Conservation (phyloP, 2,113 vertebrate genomes). For the Sus scrofa region DNA sequence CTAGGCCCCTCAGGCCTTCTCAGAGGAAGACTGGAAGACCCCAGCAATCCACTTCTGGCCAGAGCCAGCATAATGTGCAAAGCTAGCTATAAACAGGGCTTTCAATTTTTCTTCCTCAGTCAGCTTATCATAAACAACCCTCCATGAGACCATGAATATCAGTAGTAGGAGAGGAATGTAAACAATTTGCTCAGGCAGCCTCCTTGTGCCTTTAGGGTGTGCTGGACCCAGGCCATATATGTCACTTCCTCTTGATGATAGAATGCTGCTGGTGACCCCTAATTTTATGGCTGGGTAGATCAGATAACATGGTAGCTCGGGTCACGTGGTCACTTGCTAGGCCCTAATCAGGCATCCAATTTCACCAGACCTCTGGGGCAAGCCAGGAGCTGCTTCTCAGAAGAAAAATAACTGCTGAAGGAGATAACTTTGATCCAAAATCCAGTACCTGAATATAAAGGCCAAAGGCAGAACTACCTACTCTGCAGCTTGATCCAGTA, state of each 20-base stretch:
- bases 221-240: background rate
- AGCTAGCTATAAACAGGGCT: background rate
- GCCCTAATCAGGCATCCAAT: background rate
- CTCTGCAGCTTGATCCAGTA: background rate
- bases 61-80: background rate
- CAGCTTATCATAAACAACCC: background rate
- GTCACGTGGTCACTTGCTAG: background rate
- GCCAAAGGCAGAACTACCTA: slow-evolving; percentile 44
- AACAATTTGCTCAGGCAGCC: background rate
- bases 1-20: background rate
- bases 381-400: slow-evolving; percentile 17
- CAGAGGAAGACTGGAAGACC: background rate
- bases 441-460: background rate
- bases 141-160: background rate
- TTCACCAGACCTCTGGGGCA: background rate
- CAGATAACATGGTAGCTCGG: slow-evolving; percentile 9
- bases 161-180: background rate
- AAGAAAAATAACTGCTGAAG: slow-evolving; percentile 7
- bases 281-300: background rate
- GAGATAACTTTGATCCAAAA: slow-evolving; percentile 16
- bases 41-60: background rate
- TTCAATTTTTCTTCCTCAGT: slow-evolving; percentile 19
- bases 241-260: slow-evolving; percentile 31
- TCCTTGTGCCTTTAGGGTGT: background rate
- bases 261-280: background rate